Percentiles rank a stretch among this genome's conserved stretches.
Conservation (phyloP, 2,888 invertebrate species). For the Stratiomys singularior region DNA sequence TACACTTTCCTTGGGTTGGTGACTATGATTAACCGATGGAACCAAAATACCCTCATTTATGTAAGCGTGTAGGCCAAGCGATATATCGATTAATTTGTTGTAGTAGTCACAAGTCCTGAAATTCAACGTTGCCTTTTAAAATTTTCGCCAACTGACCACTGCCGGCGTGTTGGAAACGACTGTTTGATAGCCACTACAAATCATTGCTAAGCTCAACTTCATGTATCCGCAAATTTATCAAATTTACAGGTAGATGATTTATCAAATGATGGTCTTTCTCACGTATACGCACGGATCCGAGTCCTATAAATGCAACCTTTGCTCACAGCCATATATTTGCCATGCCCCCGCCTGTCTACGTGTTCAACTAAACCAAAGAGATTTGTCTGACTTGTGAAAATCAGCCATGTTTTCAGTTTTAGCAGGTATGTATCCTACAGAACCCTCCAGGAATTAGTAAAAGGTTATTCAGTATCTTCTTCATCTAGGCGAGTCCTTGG, state of each 20-base stretch:
- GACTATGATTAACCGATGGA: too few relatives aligned
- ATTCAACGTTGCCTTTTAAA: too few relatives aligned
- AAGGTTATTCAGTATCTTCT: background rate
- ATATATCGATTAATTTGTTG: too few relatives aligned
- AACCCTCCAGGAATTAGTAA: constrained; percentile 18
- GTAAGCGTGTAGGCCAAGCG: too few relatives aligned
- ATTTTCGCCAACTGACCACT: too few relatives aligned
- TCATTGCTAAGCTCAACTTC: constrained; percentile 12
- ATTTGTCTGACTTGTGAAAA: constrained; percentile 14
- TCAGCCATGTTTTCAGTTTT: constrained; percentile 2
- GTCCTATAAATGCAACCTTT: background rate
- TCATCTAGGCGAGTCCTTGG: background rate
- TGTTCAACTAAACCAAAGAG: background rate
- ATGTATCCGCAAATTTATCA: constrained; percentile 15
- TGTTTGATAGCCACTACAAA: background rate
- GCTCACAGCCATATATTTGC: background rate
- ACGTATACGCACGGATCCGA: background rate
- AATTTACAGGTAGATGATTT: constrained; percentile 22
- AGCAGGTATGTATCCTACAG: background rate
- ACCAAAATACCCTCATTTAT: too few relatives aligned
- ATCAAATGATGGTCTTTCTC: constrained; percentile 1
- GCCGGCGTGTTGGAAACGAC: too few relatives aligned
- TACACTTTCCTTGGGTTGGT: too few relatives aligned
- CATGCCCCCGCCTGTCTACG: background rate
- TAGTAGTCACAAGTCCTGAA: too few relatives aligned